Percentiles rank a stretch among this genome's conserved stretches.
Evolutionary conservation across 2,797 vertebrate species (phyloP).

Genomic region (Cryptoblepharus egeriae): DNA sequence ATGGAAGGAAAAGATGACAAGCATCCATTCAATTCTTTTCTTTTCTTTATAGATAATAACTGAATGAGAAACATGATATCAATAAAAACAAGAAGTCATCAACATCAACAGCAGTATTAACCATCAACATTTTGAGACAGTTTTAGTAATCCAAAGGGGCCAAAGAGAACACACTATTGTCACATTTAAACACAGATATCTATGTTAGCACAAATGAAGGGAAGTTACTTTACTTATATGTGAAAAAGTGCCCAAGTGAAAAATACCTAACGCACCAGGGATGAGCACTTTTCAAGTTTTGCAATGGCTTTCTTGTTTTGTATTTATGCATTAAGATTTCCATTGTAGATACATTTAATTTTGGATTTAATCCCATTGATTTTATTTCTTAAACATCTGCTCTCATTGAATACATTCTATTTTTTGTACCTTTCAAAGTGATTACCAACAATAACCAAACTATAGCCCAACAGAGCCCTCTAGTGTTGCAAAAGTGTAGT

Average conservation of each 20-base stretch:
- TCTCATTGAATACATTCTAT: neutral
- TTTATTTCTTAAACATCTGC: neutral
- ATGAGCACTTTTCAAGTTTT: neutral
- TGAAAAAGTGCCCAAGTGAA: neutral
- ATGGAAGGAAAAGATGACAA: too few species aligned
- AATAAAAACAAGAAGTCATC: too few species aligned
- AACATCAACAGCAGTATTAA: neutral
- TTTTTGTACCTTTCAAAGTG: neutral
- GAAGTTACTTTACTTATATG: too few species aligned
- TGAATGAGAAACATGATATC: neutral
- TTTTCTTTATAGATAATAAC: neutral
- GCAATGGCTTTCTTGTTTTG: neutral
- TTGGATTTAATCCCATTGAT: neutral
- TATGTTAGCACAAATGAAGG: too few species aligned
- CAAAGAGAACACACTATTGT: neutral
- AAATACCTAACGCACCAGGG: neutral
- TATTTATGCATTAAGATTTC: neutral
- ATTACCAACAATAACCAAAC: neutral
- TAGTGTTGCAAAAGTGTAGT: conserved; percentile 23
- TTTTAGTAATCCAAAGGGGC: neutral
- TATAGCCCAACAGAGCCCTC: conserved; percentile 19
- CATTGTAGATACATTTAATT: neutral
- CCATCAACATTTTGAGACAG: neutral
- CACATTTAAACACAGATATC: neutral
- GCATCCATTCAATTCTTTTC: too few species aligned